Percentiles rank a stretch among this genome's conserved stretches.
These are phyloP conservation scores for Synanthedon myopaeformis DNA, from an alignment of 2,888 invertebrate species.

Conservation along the genomic window DNA sequence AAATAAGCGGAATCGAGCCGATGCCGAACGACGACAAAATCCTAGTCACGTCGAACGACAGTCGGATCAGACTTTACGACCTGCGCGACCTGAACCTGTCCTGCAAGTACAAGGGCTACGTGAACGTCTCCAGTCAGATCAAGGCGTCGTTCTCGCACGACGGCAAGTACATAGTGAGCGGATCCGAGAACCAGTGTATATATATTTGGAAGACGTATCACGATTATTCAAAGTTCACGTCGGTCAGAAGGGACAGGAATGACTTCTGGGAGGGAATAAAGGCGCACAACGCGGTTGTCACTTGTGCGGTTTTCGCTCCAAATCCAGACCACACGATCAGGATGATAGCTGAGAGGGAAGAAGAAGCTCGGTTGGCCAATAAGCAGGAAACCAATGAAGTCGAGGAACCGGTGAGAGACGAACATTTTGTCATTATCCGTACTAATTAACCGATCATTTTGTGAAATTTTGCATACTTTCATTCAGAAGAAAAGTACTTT, in stretches of 20 bases:
- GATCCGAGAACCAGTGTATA: constrained; percentile 97
- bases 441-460: no score
- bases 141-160: constrained; percentile 98
- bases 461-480: no score
- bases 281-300: constrained; percentile 95
- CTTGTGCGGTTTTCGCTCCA: constrained; percentile 97
- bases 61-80: constrained; percentile 95
- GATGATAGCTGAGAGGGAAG: constrained; percentile 73
- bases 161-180: constrained; percentile 96
- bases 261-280: constrained; percentile 94
- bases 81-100: constrained; percentile 92
- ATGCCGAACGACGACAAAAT: constrained; percentile 97
- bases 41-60: constrained; percentile 97
- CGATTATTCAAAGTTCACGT: constrained; percentile 94
- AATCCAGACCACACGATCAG: constrained; percentile 92
- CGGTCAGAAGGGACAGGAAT: constrained; percentile 91
- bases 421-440: no score
- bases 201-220: constrained; percentile 99
- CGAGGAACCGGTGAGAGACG: constrained; percentile 40
- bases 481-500: no score
- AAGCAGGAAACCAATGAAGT: constrained; percentile 26
- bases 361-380: constrained; percentile 28
- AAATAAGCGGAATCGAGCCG: constrained; percentile 97
- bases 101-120: constrained; percentile 93
- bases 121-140: constrained; percentile 96